phyloP scores from a whole-genome alignment of 1,140 invertebrate genomes.

The Leucophenga varia region DNA sequence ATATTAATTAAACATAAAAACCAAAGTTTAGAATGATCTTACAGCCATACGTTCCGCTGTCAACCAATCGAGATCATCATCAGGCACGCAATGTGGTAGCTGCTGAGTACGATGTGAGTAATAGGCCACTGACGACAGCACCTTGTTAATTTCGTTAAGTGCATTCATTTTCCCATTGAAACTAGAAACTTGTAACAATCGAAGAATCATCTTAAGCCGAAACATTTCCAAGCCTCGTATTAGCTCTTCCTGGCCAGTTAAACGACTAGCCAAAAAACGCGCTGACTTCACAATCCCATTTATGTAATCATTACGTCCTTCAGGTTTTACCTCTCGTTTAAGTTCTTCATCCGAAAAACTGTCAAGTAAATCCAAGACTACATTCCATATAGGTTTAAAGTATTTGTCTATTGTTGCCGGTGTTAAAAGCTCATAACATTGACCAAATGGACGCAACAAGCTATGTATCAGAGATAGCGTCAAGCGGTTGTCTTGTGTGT shows the following conservation, averaged over 20 bases:
- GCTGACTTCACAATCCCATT: slow-evolving; percentile 87
- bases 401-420: slow-evolving; percentile 88
- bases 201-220: slow-evolving; percentile 93
- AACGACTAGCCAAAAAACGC: slow-evolving; percentile 80
- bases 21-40: slow-evolving; percentile 50
- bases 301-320: slow-evolving; percentile 90
- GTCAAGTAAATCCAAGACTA: slow-evolving; percentile 87
- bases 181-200: slow-evolving; percentile 93
- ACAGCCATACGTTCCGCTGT: slow-evolving; percentile 92
- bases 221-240: slow-evolving; percentile 92
- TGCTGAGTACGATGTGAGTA: slow-evolving; percentile 74
- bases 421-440: slow-evolving; percentile 90
- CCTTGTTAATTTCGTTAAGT: slow-evolving; percentile 97
- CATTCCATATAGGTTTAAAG: slow-evolving; percentile 92
- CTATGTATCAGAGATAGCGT: slow-evolving; percentile 80
- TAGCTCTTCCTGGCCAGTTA: slow-evolving; percentile 79
- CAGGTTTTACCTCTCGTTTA: slow-evolving; percentile 95
- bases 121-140: slow-evolving; percentile 87
- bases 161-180: slow-evolving; percentile 99
- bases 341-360: slow-evolving; percentile 96
- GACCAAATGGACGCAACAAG: slow-evolving; percentile 86
- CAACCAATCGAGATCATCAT: slow-evolving; percentile 88
- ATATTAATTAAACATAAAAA: slow-evolving; percentile 10
- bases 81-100: slow-evolving; percentile 52
- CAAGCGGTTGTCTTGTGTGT: slow-evolving; percentile 59